Evolutionary conservation across 1,140 invertebrate genomes (phyloP).

Genomic region (Cyclina sinensis): DNA sequence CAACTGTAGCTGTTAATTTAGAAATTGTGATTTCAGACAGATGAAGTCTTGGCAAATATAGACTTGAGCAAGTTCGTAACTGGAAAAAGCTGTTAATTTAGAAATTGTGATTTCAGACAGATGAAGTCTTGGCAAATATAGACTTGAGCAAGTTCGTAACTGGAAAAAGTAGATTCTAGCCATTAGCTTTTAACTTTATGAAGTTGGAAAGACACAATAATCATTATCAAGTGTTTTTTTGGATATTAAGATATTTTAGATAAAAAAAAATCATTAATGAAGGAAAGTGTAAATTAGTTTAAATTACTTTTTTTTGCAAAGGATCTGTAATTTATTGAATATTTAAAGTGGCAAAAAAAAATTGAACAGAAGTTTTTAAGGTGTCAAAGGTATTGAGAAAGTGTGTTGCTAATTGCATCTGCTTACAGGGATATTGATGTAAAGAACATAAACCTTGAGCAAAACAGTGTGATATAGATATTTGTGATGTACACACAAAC

Average conservation of each 20-base stretch:
- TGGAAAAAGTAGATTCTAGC: not conserved
- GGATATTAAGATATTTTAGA: not conserved
- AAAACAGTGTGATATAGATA: not conserved
- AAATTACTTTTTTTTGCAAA: not conserved
- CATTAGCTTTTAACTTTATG: not conserved
- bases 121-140: constrained; percentile 5
- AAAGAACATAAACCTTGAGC: not conserved
- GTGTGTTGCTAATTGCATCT: not conserved
- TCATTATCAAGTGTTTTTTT: not conserved
- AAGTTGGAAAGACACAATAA: not conserved
- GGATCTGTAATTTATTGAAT: too few species aligned
- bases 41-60: constrained; percentile 5
- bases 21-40: not conserved
- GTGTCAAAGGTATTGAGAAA: too few species aligned
- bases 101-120: not conserved
- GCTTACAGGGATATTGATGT: not conserved
- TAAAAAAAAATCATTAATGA: not conserved
- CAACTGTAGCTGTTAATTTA: not conserved
- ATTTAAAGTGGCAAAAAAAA: too few species aligned
- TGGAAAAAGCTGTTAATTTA: constrained; percentile 18
- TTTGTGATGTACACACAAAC: not conserved
- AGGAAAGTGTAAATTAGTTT: too few species aligned
- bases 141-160: too few species aligned
- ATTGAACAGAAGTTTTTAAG: too few species aligned
- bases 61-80: too few species aligned